Conservation (phyloP, 2,113 vertebrate genomes). For the Lucifuga dentata region DNA sequence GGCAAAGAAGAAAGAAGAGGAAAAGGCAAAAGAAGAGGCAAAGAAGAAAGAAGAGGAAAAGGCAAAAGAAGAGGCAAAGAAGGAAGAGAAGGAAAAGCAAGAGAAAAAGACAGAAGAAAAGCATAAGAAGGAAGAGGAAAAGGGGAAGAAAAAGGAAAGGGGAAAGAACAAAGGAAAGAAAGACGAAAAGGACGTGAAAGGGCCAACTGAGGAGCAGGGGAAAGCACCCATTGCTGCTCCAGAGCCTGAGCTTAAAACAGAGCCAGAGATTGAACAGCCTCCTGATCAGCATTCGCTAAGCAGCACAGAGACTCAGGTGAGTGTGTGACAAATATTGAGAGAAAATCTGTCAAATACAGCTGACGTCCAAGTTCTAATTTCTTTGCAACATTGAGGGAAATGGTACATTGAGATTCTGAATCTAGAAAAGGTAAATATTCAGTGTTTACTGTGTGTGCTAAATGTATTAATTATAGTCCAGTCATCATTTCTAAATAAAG, state of each 20-base stretch:
- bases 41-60: conserved; percentile 26
- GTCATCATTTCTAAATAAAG: not conserved
- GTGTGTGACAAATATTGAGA: conserved; percentile 2
- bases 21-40: conserved; percentile 21
- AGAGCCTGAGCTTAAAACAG: conserved; percentile 90
- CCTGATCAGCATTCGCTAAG: conserved; percentile 91
- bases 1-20: conserved; percentile 32
- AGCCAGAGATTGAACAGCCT: conserved; percentile 84
- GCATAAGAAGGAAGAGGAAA: conserved; percentile 30
- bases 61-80: conserved; percentile 18
- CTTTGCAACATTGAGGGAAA: too few relatives aligned
- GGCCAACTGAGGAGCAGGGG: conserved; percentile 66
- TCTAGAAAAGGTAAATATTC: conserved; percentile 4
- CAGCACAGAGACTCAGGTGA: conserved; percentile 92
- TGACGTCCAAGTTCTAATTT: too few relatives aligned
- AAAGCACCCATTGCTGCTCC: conserved; percentile 94
- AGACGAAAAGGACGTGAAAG: conserved; percentile 41
- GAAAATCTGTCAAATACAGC: too few relatives aligned
- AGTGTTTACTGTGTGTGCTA: not conserved
- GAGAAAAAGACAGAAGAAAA: conserved; percentile 30
- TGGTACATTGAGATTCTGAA: too few relatives aligned
- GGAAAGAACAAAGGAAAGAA: conserved; percentile 49
- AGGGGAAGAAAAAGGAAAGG: conserved; percentile 36
- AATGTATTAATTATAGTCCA: too few relatives aligned
- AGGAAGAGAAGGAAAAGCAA: conserved; percentile 13